Percentiles rank a stretch among this genome's conserved stretches.
Conservation (phyloP, 2,113 vertebrate species). For the Nanorana parkeri region DNA sequence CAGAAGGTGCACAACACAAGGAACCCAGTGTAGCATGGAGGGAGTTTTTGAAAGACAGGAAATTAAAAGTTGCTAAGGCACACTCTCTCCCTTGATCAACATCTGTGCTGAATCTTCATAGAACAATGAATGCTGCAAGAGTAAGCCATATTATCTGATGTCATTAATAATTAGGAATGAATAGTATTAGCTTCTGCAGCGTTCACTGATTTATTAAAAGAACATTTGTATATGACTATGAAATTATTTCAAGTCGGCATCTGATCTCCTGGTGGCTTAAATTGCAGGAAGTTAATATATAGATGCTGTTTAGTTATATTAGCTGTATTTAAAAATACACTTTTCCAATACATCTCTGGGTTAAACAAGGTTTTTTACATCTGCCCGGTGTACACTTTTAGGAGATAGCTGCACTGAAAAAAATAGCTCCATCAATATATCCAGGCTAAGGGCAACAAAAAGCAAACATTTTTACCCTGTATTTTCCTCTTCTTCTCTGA, state of each 20-base stretch:
- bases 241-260: not conserved
- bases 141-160: not conserved
- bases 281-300: too few species aligned
- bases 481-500: too few species aligned
- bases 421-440: too few species aligned
- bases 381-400: too few species aligned
- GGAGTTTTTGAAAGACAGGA: conserved; percentile 42
- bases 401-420: too few species aligned
- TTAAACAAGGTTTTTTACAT: too few species aligned
- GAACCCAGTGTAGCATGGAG: conserved; percentile 36
- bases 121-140: not conserved
- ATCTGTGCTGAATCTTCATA: conserved; percentile 28
- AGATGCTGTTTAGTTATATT: too few species aligned
- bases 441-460: too few species aligned
- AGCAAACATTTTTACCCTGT: too few species aligned
- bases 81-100: conserved; percentile 28
- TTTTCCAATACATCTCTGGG: too few species aligned
- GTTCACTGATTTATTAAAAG: conserved; percentile 16
- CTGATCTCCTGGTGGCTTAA: too few species aligned
- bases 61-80: conserved; percentile 31
- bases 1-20: conserved; percentile 33
- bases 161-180: conserved; percentile 33
- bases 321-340: too few species aligned
- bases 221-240: not conserved
- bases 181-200: not conserved